Evolutionary conservation across 2,113 vertebrate species (phyloP), one percentile per base, ranked within the genome.

Genomic region (Nyctereutes procyonoides): DNA sequence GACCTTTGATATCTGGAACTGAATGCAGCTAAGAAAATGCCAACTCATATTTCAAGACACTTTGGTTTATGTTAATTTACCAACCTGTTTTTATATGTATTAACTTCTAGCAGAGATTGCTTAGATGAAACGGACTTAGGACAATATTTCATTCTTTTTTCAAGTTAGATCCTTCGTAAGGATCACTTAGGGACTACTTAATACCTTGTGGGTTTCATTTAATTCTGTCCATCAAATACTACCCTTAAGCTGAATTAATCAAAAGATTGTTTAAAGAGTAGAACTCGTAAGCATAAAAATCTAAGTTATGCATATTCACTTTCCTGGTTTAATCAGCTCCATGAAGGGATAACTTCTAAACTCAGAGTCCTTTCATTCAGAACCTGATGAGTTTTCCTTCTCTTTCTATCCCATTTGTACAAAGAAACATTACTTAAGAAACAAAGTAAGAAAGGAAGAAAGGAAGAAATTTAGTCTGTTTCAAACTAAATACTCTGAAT

Each of bases 201-300:
- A 89, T 35, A 62, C 26, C 53, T 79, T 69, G 26, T 60, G 62
- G 10, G 12, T 84, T 97, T 95, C 43, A 84, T 56, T 87, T 95
- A 91, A 96, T 86, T 93, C 74, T 96, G 15, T 82, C 58, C 53
- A 32, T 87, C 93, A 91, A 90, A 60, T 81, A n/a, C 16, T 88
- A 55, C 19, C 24, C 48, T 74, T 93, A 83, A 74, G 26, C 65
- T 84, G 14, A 95, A 93, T 96, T 90, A 89, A 95, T 86, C 9
- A 32, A 43, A 90, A 53, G 93, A 32, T 67, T 35, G 20, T 58
- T 88, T 85, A 35, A 95, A 65, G 22, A 76, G 11, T 82, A 65
- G 16, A 90, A 69, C 26, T 84, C 26, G 74, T 65, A 84, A 90
- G 8, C 53, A 89, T 84, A 79, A 87, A 91, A 84, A 73, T 76